phyloP scores from a whole-genome alignment of 1,140 invertebrate genomes.

The Manduca sexta region DNA sequence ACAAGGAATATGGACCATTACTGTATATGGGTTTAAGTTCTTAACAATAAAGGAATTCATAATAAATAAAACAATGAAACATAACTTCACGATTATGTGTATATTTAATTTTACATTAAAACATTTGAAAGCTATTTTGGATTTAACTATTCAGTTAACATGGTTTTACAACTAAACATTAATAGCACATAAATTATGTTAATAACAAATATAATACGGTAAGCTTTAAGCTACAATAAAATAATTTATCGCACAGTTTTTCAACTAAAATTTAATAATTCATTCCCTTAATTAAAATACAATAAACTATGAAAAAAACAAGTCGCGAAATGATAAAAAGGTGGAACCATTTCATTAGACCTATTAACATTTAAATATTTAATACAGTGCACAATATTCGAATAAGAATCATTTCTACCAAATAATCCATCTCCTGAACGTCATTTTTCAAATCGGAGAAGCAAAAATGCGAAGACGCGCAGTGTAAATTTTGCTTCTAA shows the following conservation, averaged over 20 bases:
- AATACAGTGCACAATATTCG: too few relatives aligned
- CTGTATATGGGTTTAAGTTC: neutral
- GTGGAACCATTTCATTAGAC: too few relatives aligned
- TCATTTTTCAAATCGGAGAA: too few relatives aligned
- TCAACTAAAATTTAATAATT: neutral
- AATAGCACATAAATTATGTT: slow-evolving; percentile 23
- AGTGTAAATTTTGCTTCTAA: too few relatives aligned
- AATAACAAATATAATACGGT: slow-evolving; percentile 27
- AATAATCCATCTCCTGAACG: too few relatives aligned
- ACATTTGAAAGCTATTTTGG: slow-evolving; percentile 48
- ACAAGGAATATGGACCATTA: too few relatives aligned
- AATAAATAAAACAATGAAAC: slow-evolving; percentile 5
- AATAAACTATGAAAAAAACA: neutral
- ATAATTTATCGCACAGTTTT: neutral
- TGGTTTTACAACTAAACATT: slow-evolving; percentile 32
- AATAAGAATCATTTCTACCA: too few relatives aligned
- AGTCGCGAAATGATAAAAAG: too few relatives aligned
- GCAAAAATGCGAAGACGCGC: too few relatives aligned
- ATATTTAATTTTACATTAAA: slow-evolving; percentile 54
- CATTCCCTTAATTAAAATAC: neutral
- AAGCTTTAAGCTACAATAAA: slow-evolving; percentile 32
- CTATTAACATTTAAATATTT: too few relatives aligned
- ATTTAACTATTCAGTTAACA: slow-evolving; percentile 41
- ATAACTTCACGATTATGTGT: slow-evolving; percentile 50
- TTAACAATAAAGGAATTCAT: too few relatives aligned